Base-by-base conservation (phyloP, 2,888 invertebrate species). In the Drosophila borealis region DNA sequence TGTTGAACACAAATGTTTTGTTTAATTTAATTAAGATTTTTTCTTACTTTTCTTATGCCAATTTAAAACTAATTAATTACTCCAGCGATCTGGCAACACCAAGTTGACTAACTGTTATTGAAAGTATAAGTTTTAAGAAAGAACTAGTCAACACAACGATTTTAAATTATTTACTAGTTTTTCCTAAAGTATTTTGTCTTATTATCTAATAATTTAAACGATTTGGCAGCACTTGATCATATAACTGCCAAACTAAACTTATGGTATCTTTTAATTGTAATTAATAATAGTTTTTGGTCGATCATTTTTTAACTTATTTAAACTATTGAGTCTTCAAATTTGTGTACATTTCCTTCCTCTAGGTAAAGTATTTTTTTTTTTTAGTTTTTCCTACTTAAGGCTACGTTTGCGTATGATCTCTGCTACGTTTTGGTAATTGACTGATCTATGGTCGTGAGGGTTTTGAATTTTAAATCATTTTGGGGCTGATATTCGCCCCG, bases 271-370 rank as follows among this genome's bases (percentile, higher is more conserved):
- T 14, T 14, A 10, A 14, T 8, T 17, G 8, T 29, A 29, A 8
- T 17, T 41, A 14, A 17, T 17, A 41, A 14, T 1, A 41, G 17
- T 41, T 41, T 11, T 37, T n/a, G 25, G 8, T 21, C 49, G 45
- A 37, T 10, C 5, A 37, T 29, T 29, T 10, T 4, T 13, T 4
- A 25, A 14, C 36, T 39, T 21, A 34, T 48, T 33, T 41, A 44
- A 48, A 13, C 29, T 72, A 62, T 34, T 73, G 72, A 74, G 74
- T 73, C 29, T 37, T 37, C 3, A 17, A 5, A 19, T 25, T 41
- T 29, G 9, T 51, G 13, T 3, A 21, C 0, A 21, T 21, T 10
- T 11, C 3, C 2, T 10, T 11, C 3, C 2, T 14, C 41, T 14
- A 34, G 21, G 10, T 1, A 11, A 41, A 36, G 33, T 39, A 9